A percentile compares a stretch with the other conserved stretches of the same genome.
phyloP scores from a whole-genome alignment of 2,888 invertebrate genomes.

The Parthenolecanium corni region DNA sequence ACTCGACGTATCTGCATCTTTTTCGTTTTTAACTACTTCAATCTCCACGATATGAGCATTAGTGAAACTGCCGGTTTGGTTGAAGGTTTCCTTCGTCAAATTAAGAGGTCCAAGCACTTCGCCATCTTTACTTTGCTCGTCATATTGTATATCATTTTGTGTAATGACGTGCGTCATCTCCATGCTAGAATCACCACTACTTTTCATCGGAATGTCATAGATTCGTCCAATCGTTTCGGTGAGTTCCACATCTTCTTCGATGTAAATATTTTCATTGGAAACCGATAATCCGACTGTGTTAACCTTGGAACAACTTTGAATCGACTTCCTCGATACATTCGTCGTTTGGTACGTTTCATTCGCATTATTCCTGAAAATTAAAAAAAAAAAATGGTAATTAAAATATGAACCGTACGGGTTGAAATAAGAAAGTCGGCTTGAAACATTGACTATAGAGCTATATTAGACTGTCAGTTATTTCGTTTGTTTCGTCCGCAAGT shows the following conservation, averaged over 20 bases:
- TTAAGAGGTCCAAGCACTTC: not conserved
- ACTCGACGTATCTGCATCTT: slow-evolving; percentile 10
- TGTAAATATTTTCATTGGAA: not conserved
- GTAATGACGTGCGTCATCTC: not conserved
- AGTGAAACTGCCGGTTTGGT: not conserved
- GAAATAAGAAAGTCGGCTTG: no score
- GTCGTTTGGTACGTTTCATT: not conserved
- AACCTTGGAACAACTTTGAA: not conserved
- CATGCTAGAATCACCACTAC: slow-evolving; percentile 13
- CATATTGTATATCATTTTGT: not conserved
- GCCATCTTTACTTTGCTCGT: not conserved
- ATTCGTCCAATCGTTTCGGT: not conserved
- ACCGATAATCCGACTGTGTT: not conserved
- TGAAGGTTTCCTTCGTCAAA: not conserved
- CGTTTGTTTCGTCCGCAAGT: no score
- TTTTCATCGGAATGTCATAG: not conserved
- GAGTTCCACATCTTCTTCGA: not conserved
- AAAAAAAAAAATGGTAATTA: not conserved
- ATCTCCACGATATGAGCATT: not conserved
- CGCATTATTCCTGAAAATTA: not conserved
- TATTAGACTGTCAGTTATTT: no score
- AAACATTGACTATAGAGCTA: no score
- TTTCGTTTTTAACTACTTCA: not conserved
- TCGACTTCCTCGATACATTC: not conserved
- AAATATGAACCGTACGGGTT: not conserved